Evolutionary conservation across 1,140 invertebrate species (phyloP).

Genomic region (Panagrolaimus sp.): DNA sequence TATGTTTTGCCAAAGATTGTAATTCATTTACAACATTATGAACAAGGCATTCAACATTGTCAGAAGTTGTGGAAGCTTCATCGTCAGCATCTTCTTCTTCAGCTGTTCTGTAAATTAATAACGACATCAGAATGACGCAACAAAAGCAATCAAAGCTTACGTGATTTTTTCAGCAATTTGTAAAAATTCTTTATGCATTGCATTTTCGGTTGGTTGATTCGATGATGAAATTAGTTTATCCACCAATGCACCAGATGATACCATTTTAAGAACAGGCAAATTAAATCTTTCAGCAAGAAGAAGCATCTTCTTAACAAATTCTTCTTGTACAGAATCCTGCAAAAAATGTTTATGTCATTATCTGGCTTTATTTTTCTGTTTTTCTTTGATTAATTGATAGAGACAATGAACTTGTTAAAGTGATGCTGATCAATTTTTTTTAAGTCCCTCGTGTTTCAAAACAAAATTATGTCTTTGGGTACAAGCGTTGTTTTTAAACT

Average conservation of each 20-base stretch:
- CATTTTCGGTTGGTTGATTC: not conserved
- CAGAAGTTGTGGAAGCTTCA: not conserved
- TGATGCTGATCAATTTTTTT: no score
- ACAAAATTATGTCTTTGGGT: no score
- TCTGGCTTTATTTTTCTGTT: no score
- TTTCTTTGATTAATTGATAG: no score
- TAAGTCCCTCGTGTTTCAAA: no score
- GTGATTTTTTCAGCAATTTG: constrained; percentile 41
- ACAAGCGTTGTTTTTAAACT: no score
- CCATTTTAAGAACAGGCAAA: constrained; percentile 36
- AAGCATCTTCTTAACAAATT: constrained; percentile 41
- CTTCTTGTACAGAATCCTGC: constrained; percentile 34
- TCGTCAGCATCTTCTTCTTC: not conserved
- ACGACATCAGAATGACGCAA: not conserved
- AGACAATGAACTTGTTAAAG: no score
- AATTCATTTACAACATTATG: constrained; percentile 2
- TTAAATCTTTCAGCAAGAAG: constrained; percentile 37
- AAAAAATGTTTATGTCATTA: constrained; percentile 4
- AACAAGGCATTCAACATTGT: constrained; percentile 4
- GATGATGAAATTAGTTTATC: constrained; percentile 25
- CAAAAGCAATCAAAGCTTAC: constrained; percentile 2
- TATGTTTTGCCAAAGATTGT: constrained; percentile 2
- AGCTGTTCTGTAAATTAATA: not conserved
- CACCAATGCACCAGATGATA: constrained; percentile 37
- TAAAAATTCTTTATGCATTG: constrained; percentile 33